Conservation (phyloP, 2,888 invertebrate species). For the Agonum fuliginosum region DNA sequence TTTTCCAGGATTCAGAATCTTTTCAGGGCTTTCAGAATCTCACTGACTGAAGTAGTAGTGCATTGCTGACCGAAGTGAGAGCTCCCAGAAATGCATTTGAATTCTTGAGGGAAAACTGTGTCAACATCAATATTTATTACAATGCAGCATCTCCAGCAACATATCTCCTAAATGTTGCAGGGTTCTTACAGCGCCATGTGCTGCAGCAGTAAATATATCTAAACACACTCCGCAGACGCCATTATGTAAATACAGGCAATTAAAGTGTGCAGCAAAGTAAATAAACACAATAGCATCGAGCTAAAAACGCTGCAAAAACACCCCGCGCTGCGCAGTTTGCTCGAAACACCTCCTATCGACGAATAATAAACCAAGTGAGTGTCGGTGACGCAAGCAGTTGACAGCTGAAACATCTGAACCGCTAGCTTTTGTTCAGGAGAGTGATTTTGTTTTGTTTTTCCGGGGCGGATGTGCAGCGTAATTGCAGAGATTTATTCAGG, state of each 20-base stretch:
- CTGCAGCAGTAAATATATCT: constrained; percentile 22
- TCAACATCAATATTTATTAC: too few species aligned
- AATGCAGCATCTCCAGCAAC: too few species aligned
- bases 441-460: constrained; percentile 17
- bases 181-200: constrained; percentile 2
- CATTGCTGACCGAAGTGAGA: too few species aligned
- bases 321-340: background rate
- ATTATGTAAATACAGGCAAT: constrained; percentile 56
- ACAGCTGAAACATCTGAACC: constrained; percentile 30
- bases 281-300: constrained; percentile 40
- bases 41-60: too few species aligned
- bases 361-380: constrained; percentile 24
- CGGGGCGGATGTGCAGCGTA: background rate
- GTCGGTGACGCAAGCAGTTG: constrained; percentile 6
- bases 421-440: constrained; percentile 21
- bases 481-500: constrained; percentile 1
- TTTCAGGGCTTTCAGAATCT: too few species aligned
- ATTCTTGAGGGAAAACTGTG: too few species aligned
- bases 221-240: constrained; percentile 44
- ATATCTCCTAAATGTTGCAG: constrained; percentile 3
- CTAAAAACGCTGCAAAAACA: constrained; percentile 17
- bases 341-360: constrained; percentile 26
- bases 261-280: constrained; percentile 52
- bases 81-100: too few species aligned
- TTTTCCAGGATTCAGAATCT: too few species aligned